Conservation (phyloP, 2,888 invertebrate genomes). For the Eudemis profundana region DNA sequence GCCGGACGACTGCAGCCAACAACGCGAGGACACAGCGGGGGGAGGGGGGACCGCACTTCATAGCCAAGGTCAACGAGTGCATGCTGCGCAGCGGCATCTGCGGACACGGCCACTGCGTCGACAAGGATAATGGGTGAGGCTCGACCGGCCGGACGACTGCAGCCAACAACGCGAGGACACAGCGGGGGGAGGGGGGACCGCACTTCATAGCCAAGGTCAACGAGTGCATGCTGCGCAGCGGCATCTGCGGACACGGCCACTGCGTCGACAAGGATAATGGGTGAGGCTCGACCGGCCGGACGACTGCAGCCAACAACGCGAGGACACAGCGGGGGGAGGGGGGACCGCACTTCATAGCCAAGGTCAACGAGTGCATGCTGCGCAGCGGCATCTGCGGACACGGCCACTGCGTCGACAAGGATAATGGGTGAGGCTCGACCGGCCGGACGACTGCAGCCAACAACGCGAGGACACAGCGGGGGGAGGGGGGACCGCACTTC, state of each 20-base stretch:
- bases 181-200: slow-evolving; percentile 52
- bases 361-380: slow-evolving; percentile 91
- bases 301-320: slow-evolving; percentile 70
- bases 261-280: slow-evolving; percentile 91
- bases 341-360: slow-evolving; percentile 66
- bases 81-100: slow-evolving; percentile 90
- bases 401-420: slow-evolving; percentile 90
- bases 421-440: too few relatives aligned
- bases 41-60: slow-evolving; percentile 57
- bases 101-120: slow-evolving; percentile 89
- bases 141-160: slow-evolving; percentile 69
- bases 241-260: slow-evolving; percentile 90
- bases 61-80: slow-evolving; percentile 89
- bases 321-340: slow-evolving; percentile 52
- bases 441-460: slow-evolving; percentile 73
- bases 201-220: slow-evolving; percentile 84
- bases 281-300: slow-evolving; percentile 67
- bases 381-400: slow-evolving; percentile 90
- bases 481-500: slow-evolving; percentile 56
- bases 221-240: slow-evolving; percentile 90
- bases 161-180: slow-evolving; percentile 63
- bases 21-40: slow-evolving; percentile 57
- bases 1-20: slow-evolving; percentile 70
- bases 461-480: slow-evolving; percentile 56
- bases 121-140: too few relatives aligned